Percentiles rank a stretch among this genome's conserved stretches.
These are phyloP conservation scores for Idaea straminata DNA, from an alignment of 2,888 invertebrate species.

Conservation along the genomic window DNA sequence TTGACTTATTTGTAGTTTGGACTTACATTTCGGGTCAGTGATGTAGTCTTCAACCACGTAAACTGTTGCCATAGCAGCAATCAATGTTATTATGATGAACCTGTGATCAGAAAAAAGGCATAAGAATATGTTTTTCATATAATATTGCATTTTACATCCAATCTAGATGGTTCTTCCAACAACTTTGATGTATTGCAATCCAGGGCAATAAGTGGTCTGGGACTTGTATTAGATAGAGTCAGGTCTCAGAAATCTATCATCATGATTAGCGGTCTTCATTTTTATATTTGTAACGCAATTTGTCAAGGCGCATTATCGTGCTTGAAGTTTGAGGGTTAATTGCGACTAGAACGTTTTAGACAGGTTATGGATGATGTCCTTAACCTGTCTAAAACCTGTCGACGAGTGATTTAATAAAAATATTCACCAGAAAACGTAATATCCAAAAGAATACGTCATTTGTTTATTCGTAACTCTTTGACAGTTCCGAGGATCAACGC, in stretches of 20 bases:
- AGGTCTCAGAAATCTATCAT: too few relatives aligned
- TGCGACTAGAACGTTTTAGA: not conserved
- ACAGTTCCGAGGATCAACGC: conserved; percentile 18
- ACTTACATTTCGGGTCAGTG: not conserved
- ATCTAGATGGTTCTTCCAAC: too few relatives aligned
- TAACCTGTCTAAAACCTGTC: too few relatives aligned
- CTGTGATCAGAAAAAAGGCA: not conserved
- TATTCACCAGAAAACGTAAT: conserved; percentile 21
- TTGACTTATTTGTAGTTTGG: not conserved
- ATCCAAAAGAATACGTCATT: conserved; percentile 4
- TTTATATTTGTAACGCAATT: not conserved
- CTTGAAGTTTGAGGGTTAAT: conserved; percentile 12
- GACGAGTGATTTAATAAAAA: not conserved
- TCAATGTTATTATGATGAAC: not conserved
- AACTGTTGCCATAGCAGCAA: not conserved
- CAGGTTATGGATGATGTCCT: too few relatives aligned
- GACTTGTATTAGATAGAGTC: not conserved
- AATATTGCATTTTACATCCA: not conserved
- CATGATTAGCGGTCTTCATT: not conserved
- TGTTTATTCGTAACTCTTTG: conserved; percentile 6
- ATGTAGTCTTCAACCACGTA: not conserved
- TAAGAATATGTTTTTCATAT: too few relatives aligned
- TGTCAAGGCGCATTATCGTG: not conserved
- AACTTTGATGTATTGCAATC: too few relatives aligned
- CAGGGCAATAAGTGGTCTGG: too few relatives aligned